These are phyloP conservation scores for Camponotus vicinus DNA, from an alignment of 1,140 invertebrate species.

Conservation along the genomic window DNA sequence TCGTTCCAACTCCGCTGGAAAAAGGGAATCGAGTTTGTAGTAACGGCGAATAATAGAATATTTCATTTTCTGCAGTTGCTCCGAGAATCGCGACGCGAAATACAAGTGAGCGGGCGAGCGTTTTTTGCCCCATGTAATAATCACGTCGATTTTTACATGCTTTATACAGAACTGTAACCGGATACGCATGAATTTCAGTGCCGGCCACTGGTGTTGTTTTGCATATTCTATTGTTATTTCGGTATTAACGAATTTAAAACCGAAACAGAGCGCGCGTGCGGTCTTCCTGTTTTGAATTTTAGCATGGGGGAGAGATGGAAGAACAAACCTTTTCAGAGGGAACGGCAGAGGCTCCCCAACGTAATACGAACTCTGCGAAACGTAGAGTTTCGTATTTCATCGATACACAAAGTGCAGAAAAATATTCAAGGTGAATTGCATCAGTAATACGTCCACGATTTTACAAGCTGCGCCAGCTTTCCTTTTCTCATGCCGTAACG, in stretches of 20 bases:
- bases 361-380: conserved; percentile 55
- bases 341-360: conserved; percentile 11
- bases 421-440: conserved; percentile 40
- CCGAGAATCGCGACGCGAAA: conserved; percentile 18
- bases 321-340: conserved; percentile 41
- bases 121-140: conserved; percentile 53
- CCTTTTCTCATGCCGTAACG: neutral
- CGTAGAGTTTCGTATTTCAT: conserved; percentile 55
- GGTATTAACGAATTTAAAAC: conserved; percentile 64
- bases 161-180: conserved; percentile 49
- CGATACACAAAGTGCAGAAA: conserved; percentile 32
- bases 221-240: conserved; percentile 63
- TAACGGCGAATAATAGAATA: conserved; percentile 52
- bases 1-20: neutral
- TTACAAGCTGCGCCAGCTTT: neutral
- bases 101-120: conserved; percentile 9
- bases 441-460: conserved; percentile 1
- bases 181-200: conserved; percentile 51
- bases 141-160: conserved; percentile 54
- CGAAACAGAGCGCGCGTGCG: conserved; percentile 40
- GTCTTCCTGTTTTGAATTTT: conserved; percentile 58
- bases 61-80: conserved; percentile 45
- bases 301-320: conserved; percentile 1
- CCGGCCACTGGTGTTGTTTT: conserved; percentile 41
- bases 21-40: conserved; percentile 10